Evolutionary conservation across 1,140 invertebrate species (phyloP).

Genomic region (Drosophila quadrilineata): DNA sequence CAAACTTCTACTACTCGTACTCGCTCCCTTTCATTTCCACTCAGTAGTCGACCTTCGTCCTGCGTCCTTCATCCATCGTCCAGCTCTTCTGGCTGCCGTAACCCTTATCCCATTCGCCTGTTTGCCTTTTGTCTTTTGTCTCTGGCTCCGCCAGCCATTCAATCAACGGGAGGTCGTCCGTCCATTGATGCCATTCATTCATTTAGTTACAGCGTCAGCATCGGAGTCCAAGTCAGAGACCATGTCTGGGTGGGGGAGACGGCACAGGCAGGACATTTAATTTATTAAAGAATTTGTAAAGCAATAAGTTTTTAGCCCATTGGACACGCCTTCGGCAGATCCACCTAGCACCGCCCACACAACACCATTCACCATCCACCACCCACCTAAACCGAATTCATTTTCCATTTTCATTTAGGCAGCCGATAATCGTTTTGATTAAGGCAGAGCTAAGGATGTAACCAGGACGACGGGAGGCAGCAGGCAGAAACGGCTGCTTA

Average conservation of each 20-base stretch:
- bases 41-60: not conserved
- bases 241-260: too few species aligned
- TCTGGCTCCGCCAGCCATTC: too few species aligned
- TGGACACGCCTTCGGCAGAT: constrained; percentile 17
- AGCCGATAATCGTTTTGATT: constrained; percentile 75
- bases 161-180: constrained; percentile 28
- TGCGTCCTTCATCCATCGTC: not conserved
- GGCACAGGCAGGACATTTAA: constrained; percentile 61
- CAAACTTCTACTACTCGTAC: too few species aligned
- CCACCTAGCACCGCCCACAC: not conserved
- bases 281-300: constrained; percentile 79
- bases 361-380: not conserved
- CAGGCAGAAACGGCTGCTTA: constrained; percentile 55
- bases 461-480: too few species aligned
- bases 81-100: not conserved
- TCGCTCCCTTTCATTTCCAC: not conserved
- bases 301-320: constrained; percentile 65
- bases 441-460: too few species aligned
- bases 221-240: too few species aligned
- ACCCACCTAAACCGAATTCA: not conserved
- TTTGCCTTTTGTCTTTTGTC: too few species aligned
- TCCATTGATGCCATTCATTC: constrained; percentile 53
- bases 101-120: too few species aligned
- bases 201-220: constrained; percentile 10
- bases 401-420: constrained; percentile 3